phyloP scores from a whole-genome alignment of 2,113 vertebrate species.

The Osmerus eperlanus region DNA sequence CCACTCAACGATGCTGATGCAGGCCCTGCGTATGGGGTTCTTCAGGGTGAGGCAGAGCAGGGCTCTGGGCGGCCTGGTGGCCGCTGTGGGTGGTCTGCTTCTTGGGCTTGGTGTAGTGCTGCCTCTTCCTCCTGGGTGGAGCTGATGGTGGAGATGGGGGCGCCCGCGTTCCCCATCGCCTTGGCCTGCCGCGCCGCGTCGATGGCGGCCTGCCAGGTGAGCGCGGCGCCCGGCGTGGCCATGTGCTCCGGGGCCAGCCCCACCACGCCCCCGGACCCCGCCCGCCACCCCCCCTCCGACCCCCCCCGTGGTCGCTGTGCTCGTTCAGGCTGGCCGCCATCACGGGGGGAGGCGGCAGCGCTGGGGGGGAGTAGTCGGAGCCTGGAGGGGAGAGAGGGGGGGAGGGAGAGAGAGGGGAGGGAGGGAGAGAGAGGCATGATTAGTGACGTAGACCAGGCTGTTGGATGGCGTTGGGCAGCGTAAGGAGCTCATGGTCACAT shows the following conservation, averaged over 20 bases:
- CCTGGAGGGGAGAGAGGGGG: slow-evolving; percentile 64
- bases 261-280: slow-evolving; percentile 71
- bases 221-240: slow-evolving; percentile 84
- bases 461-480: too few species aligned
- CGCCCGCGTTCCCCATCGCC: slow-evolving; percentile 87
- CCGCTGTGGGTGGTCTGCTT: slow-evolving; percentile 86
- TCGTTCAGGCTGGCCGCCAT: slow-evolving; percentile 82
- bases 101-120: slow-evolving; percentile 96
- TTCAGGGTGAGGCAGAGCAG: slow-evolving; percentile 96
- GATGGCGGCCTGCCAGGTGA: slow-evolving; percentile 97
- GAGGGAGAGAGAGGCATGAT: neutral
- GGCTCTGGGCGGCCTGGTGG: slow-evolving; percentile 90
- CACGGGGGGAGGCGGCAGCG: slow-evolving; percentile 73
- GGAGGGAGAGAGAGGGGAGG: neutral
- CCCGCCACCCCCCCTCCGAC: slow-evolving; percentile 36
- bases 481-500: too few species aligned
- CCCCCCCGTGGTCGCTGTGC: slow-evolving; percentile 64
- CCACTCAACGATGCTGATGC: slow-evolving; percentile 99
- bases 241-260: slow-evolving; percentile 95
- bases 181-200: slow-evolving; percentile 95
- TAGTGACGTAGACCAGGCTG: too few species aligned
- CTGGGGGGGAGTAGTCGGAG: slow-evolving; percentile 95
- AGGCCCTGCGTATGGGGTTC: slow-evolving; percentile 95
- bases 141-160: slow-evolving; percentile 92
- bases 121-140: slow-evolving; percentile 94